phyloP scores from a whole-genome alignment of 2,888 invertebrate species.

The Nymphalis c-album region DNA sequence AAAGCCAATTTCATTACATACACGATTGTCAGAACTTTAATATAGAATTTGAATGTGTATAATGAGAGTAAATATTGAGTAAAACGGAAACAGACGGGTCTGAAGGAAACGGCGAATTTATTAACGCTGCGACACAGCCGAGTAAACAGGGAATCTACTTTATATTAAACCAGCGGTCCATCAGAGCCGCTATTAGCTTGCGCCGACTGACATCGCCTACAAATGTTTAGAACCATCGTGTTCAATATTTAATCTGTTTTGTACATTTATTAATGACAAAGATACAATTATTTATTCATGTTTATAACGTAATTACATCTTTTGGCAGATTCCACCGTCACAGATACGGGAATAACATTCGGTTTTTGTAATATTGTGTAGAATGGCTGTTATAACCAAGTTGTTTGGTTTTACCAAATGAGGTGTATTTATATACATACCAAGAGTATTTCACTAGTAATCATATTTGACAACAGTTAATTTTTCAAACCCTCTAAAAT shows the following conservation, averaged over 20 bases:
- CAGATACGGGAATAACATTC: not conserved
- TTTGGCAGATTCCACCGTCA: not conserved
- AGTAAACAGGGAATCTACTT: slow-evolving; percentile 70
- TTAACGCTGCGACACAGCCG: slow-evolving; percentile 67
- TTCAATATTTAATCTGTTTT: not conserved
- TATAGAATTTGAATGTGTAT: slow-evolving; percentile 47
- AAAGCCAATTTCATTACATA: slow-evolving; percentile 39
- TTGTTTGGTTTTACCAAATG: no score
- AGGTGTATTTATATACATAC: no score
- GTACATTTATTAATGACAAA: not conserved
- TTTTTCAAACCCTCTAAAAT: no score
- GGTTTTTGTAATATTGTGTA: no score
- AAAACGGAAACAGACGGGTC: slow-evolving; percentile 53
- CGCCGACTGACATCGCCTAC: slow-evolving; percentile 40
- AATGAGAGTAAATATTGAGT: slow-evolving; percentile 61
- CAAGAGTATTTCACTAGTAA: no score
- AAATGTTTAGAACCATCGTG: slow-evolving; percentile 35
- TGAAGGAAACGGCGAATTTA: slow-evolving; percentile 66
- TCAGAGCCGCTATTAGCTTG: slow-evolving; percentile 61
- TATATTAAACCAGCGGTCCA: slow-evolving; percentile 69
- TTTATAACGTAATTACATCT: not conserved
- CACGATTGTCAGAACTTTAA: slow-evolving; percentile 40
- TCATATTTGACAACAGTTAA: no score
- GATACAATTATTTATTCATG: not conserved
- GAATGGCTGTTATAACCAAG: no score